Conservation (phyloP, 2,797 vertebrate genomes). For the Paratrypauchen microcephalus region DNA sequence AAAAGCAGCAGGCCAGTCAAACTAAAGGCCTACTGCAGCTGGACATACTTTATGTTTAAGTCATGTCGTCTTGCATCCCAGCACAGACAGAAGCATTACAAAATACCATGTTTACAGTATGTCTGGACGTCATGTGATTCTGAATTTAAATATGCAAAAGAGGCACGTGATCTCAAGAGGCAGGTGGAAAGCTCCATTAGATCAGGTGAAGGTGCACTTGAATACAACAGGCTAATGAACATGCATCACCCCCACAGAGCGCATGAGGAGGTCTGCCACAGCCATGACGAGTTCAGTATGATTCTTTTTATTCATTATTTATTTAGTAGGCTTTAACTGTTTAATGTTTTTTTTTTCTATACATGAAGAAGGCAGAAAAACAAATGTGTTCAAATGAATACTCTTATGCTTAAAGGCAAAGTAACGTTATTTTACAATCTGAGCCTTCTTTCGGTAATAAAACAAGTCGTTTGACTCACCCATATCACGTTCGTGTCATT, state of each 20-base stretch:
- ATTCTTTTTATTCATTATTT: neutral
- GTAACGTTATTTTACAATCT: too few species aligned
- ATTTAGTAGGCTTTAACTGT: neutral
- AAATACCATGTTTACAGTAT: neutral
- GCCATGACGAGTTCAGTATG: neutral
- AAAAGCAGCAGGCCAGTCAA: neutral
- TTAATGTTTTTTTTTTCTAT: too few species aligned
- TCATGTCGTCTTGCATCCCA: too few species aligned
- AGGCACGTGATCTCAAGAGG: neutral
- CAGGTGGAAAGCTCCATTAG: neutral
- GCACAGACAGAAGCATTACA: neutral
- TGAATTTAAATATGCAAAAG: neutral
- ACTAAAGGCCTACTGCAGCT: too few species aligned
- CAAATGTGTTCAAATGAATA: too few species aligned
- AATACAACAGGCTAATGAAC: neutral
- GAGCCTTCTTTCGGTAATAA: too few species aligned
- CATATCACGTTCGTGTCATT: too few species aligned
- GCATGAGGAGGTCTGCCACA: neutral
- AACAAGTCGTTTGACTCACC: too few species aligned
- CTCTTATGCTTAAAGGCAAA: too few species aligned
- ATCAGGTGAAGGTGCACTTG: neutral
- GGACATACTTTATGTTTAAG: too few species aligned
- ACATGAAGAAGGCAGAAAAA: too few species aligned
- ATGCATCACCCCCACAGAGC: neutral
- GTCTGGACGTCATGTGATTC: neutral